Evolutionary conservation across 2,113 vertebrate genomes (phyloP).

Genomic region (Myrmecophaga tridactyla): DNA sequence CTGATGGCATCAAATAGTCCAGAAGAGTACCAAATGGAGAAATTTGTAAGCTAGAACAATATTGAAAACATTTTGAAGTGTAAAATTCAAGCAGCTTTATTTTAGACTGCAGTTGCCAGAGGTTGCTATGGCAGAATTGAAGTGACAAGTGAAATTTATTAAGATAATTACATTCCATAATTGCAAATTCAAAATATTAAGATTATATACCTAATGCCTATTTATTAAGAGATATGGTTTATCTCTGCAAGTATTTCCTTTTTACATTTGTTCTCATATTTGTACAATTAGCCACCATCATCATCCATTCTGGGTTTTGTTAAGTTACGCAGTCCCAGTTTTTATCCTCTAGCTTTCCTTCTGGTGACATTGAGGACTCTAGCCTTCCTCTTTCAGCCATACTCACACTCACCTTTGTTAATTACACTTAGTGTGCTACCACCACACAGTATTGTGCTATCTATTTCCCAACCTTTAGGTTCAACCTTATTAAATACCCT

Average conservation of each 20-base stretch:
- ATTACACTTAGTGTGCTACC: no score
- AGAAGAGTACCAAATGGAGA: neutral
- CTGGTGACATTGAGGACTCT: no score
- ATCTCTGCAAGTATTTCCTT: neutral
- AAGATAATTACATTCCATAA: neutral
- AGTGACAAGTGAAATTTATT: slow-evolving; percentile 4
- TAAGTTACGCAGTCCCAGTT: no score
- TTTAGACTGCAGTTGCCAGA: neutral
- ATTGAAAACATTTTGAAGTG: neutral
- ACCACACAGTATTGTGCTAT: no score
- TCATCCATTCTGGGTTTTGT: no score
- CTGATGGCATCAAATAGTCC: neutral
- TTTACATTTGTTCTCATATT: no score
- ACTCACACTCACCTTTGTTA: no score
- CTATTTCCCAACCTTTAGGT: no score
- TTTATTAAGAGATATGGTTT: neutral
- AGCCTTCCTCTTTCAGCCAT: no score
- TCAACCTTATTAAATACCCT: no score
- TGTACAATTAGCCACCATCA: no score
- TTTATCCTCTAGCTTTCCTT: no score
- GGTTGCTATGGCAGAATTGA: neutral
- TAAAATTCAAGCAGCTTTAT: neutral
- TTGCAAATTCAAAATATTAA: slow-evolving; percentile 15
- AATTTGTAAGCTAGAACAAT: neutral
- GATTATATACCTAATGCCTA: neutral